phyloP scores from a whole-genome alignment of 2,113 vertebrate genomes.

The Plestiodon gilberti region DNA sequence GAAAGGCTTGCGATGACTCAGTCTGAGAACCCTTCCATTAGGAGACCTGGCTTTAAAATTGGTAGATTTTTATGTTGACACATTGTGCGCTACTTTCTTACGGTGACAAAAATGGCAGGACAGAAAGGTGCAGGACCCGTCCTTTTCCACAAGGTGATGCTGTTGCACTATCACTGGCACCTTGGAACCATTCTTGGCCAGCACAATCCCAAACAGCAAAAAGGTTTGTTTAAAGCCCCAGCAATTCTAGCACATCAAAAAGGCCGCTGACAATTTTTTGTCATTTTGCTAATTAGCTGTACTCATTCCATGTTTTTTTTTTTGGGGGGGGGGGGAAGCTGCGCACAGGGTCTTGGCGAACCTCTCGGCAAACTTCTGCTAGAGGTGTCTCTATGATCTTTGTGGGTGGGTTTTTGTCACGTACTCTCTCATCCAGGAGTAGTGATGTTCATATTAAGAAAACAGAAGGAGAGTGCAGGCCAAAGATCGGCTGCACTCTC shows the following conservation, averaged over 20 bases:
- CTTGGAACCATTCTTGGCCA: fast-evolving
- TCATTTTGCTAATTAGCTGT: slow-evolving; percentile 71
- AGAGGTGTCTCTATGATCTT: fast-evolving
- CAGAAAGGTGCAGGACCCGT: not conserved
- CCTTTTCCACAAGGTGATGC: slow-evolving; percentile 52
- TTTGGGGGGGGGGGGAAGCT: not conserved
- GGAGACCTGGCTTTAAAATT: not conserved
- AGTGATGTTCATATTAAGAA: not conserved
- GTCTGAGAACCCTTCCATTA: not conserved
- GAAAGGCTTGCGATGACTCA: not conserved
- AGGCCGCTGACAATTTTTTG: slow-evolving; percentile 53
- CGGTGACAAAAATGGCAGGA: no score
- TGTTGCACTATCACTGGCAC: slow-evolving; percentile 42
- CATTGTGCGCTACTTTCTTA: no score
- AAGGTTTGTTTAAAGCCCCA: slow-evolving; percentile 58
- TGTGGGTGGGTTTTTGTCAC: not conserved
- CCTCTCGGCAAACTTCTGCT: slow-evolving; percentile 18
- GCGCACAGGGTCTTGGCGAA: slow-evolving; percentile 40
- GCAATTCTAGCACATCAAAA: slow-evolving; percentile 56
- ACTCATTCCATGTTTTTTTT: no score
- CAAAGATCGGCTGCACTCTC: not conserved
- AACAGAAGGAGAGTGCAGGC: not conserved
- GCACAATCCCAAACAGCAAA: slow-evolving; percentile 18
- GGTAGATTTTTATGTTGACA: not conserved
- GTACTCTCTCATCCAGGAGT: not conserved